phyloP scores from a whole-genome alignment of 2,888 invertebrate genomes.

The Argynnis bischoffii region DNA sequence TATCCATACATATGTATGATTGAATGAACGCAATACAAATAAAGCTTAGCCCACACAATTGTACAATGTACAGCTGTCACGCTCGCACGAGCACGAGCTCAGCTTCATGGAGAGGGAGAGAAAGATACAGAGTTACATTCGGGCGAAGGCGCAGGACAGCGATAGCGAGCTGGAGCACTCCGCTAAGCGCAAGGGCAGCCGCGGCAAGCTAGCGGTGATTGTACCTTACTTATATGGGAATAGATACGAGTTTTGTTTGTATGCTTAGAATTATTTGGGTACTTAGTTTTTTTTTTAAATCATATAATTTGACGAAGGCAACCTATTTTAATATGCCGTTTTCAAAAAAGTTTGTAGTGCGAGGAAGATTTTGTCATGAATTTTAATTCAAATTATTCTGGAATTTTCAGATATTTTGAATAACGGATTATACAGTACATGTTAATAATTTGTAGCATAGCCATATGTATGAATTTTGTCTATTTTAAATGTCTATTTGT shows the following conservation, averaged over 20 bases:
- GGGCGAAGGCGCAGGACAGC: conserved; percentile 85
- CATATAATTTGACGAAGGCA: conserved; percentile 5
- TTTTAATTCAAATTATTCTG: too few relatives aligned
- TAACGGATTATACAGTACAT: too few relatives aligned
- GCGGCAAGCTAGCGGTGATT: conserved; percentile 88
- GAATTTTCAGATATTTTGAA: too few relatives aligned
- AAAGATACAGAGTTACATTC: conserved; percentile 79
- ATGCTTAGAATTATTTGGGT: not conserved
- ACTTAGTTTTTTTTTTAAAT: not conserved
- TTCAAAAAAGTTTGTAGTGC: too few relatives aligned
- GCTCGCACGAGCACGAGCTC: conserved; percentile 73
- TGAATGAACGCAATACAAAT: conserved; percentile 7
- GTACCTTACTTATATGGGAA: conserved; percentile 55
- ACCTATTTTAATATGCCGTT: too few relatives aligned
- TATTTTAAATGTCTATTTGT: not conserved
- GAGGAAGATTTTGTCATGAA: too few relatives aligned
- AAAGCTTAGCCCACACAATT: conserved; percentile 21
- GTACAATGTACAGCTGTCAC: conserved; percentile 67
- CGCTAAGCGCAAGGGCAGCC: conserved; percentile 80
- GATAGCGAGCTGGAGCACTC: conserved; percentile 92
- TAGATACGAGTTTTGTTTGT: conserved; percentile 50
- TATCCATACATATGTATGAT: not conserved
- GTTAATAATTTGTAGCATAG: too few relatives aligned
- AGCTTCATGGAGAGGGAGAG: conserved; percentile 78
- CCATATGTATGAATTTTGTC: not conserved